A percentile compares a stretch with the other conserved stretches of the same genome.
Evolutionary conservation across 2,888 invertebrate genomes (phyloP).

Genomic region (Lissocephala sabroskyi): DNA sequence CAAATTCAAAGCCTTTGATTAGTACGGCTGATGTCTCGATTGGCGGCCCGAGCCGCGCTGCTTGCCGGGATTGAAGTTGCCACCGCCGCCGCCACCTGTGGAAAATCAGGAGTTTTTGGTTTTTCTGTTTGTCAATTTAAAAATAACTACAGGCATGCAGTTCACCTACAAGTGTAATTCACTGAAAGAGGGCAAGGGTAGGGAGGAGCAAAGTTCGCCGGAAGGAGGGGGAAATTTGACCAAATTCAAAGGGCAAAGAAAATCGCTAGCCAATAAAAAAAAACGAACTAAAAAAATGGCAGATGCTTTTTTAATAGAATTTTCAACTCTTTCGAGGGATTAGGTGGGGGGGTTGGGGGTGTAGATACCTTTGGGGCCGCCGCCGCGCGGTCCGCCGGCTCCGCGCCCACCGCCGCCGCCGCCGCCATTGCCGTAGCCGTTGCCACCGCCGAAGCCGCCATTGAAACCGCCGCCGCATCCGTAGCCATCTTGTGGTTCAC

Average conservation of each 20-base stretch:
- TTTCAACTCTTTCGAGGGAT: conserved; percentile 6
- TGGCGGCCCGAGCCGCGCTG: conserved; percentile 86
- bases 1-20: conserved; percentile 49
- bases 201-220: background rate
- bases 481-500: conserved; percentile 76
- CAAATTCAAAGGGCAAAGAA: conserved; percentile 37
- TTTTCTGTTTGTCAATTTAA: background rate
- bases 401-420: conserved; percentile 86
- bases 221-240: conserved; percentile 46
- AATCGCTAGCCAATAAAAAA: conserved; percentile 18
- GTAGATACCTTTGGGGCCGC: conserved; percentile 86
- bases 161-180: background rate
- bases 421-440: conserved; percentile 86
- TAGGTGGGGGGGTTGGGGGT: conserved; percentile 15
- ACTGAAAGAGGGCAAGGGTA: background rate
- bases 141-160: background rate
- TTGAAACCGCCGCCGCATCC: conserved; percentile 71
- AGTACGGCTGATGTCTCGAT: conserved; percentile 92
- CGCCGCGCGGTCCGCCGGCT: conserved; percentile 86
- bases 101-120: conserved; percentile 9
- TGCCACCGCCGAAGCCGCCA: conserved; percentile 90
- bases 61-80: conserved; percentile 85
- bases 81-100: conserved; percentile 45
- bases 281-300: conserved; percentile 26
- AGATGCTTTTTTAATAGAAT: conserved; percentile 16